phyloP scores from a whole-genome alignment of 2,113 vertebrate species.

The Asarcornis scutulata region DNA sequence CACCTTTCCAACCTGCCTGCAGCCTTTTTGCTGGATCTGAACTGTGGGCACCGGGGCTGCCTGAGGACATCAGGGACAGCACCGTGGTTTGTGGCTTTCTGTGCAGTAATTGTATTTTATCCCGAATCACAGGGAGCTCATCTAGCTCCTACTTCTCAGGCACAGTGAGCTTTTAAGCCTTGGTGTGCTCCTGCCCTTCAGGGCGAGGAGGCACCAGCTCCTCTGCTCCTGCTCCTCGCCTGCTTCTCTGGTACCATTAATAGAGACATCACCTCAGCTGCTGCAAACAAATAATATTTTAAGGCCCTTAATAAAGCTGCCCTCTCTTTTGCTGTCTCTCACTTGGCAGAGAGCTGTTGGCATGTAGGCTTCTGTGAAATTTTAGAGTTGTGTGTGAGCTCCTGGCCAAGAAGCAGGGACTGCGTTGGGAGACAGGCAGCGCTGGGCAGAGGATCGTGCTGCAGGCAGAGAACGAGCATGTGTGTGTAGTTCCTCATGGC shows the following conservation, averaged over 20 bases:
- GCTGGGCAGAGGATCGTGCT: not conserved
- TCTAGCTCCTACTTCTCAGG: not conserved
- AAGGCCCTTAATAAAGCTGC: not conserved
- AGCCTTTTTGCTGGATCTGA: not conserved
- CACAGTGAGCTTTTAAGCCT: not conserved
- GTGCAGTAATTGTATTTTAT: not conserved
- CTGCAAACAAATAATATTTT: not conserved
- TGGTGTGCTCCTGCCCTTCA: not conserved
- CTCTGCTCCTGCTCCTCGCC: not conserved
- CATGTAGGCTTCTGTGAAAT: not conserved
- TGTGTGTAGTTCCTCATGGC: not conserved
- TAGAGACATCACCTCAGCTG: not conserved
- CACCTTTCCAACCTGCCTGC: not conserved
- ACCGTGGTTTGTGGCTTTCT: not conserved
- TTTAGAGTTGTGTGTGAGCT: not conserved
- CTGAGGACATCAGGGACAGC: not conserved
- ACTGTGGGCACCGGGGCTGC: not conserved
- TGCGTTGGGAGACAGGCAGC: not conserved
- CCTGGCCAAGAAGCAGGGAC: not conserved
- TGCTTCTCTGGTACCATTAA: not conserved
- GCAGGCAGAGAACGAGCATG: too few species aligned
- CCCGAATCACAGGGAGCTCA: not conserved
- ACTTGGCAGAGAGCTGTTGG: not conserved
- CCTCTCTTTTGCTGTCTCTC: not conserved
- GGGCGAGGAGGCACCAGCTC: not conserved